Evolutionary conservation across 2,113 vertebrate species (phyloP).

Genomic region (Ageneiosus marmoratus): DNA sequence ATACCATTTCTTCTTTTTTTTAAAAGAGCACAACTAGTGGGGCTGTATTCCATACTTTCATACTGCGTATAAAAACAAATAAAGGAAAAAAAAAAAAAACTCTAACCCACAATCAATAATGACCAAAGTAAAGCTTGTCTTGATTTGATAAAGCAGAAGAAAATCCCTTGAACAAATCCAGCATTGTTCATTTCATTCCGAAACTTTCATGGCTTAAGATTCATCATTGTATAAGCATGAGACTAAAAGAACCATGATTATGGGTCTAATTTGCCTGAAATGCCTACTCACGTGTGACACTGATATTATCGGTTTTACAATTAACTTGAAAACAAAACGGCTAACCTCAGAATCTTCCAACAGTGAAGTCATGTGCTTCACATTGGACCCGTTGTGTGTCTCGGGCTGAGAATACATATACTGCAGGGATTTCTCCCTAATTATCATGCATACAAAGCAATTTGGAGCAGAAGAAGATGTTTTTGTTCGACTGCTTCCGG

Average conservation of each 20-base stretch:
- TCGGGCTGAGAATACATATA: constrained; percentile 40
- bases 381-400: constrained; percentile 48
- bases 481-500: constrained; percentile 78
- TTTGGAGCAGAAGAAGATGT: constrained; percentile 80
- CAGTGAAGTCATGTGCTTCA: constrained; percentile 54
- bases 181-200: constrained; percentile 58
- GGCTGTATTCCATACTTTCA: constrained; percentile 40
- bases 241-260: constrained; percentile 73
- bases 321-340: constrained; percentile 76
- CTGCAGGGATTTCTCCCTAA: constrained; percentile 79
- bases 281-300: constrained; percentile 73
- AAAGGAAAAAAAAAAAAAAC: constrained; percentile 68
- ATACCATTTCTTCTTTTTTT: too few species aligned
- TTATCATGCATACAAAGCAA: constrained; percentile 83
- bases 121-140: constrained; percentile 63
- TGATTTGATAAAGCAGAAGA: constrained; percentile 68
- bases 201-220: constrained; percentile 64
- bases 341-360: constrained; percentile 78
- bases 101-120: constrained; percentile 70
- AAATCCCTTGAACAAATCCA: constrained; percentile 66
- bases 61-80: constrained; percentile 76
- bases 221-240: constrained; percentile 49
- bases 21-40: too few species aligned
- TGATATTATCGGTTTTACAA: constrained; percentile 79
- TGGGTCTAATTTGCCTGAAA: constrained; percentile 77